Percentiles rank a stretch among this genome's conserved stretches.
Conservation (phyloP, 2,888 invertebrate genomes). For the Bedellia somnulentella region DNA sequence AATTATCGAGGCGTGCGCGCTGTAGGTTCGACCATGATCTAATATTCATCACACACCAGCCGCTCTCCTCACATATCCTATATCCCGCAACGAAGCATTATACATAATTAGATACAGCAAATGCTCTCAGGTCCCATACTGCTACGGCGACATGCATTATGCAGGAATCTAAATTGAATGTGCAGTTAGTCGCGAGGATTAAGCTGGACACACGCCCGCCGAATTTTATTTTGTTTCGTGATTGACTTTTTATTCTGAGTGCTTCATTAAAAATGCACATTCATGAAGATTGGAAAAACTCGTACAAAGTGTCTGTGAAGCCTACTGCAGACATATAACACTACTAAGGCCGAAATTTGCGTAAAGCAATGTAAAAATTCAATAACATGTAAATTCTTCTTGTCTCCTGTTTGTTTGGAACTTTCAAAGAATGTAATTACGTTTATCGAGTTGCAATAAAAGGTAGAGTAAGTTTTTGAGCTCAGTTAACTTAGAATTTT, state of each 20-base stretch:
- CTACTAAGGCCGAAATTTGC: no score
- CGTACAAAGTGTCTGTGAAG: no score
- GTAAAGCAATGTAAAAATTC: slow-evolving; percentile 47
- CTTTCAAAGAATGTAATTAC: slow-evolving; percentile 44
- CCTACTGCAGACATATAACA: no score
- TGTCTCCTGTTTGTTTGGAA: slow-evolving; percentile 30
- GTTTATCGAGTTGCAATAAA: no score
- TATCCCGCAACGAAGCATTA: slow-evolving; percentile 51
- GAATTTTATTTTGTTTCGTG: neutral
- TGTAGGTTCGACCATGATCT: slow-evolving; percentile 32
- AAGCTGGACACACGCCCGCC: slow-evolving; percentile 16
- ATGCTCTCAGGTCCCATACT: slow-evolving; percentile 11
- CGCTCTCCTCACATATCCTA: no score
- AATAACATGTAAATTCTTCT: slow-evolving; percentile 55
- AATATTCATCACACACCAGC: slow-evolving; percentile 38
- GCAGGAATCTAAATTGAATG: slow-evolving; percentile 14
- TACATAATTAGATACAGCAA: slow-evolving; percentile 51
- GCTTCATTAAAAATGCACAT: slow-evolving; percentile 2
- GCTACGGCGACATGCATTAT: slow-evolving; percentile 12
- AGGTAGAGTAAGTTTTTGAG: no score
- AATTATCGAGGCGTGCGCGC: slow-evolving; percentile 30
- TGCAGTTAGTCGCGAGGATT: slow-evolving; percentile 27
- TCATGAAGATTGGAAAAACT: no score
- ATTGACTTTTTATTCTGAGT: slow-evolving; percentile 2
- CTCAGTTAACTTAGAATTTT: no score